Base-by-base conservation (phyloP, 1,140 invertebrate species). In the Steinernema khuongi region DNA sequence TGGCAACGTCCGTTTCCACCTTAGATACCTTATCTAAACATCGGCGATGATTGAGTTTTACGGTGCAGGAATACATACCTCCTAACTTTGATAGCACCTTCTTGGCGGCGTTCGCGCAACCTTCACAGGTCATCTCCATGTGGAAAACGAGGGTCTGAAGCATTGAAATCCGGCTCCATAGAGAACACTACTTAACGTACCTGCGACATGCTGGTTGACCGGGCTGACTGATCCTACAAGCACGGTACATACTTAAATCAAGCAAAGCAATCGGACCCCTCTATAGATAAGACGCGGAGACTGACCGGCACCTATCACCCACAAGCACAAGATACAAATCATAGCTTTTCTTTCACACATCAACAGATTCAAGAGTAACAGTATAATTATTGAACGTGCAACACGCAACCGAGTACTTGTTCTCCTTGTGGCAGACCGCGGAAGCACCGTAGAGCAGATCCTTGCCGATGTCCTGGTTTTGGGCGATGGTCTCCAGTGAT, bases 51-150 rank as follows among this genome's bases (percentile, higher is more conserved):
- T 0, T 1, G 11, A 7, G 22, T 43, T 70, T 4, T n/a, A 31
- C 72, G 67, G 4, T 70, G 29, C 66, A 75, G 1, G 1, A 2
- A 72, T 1, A 2, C 7, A 0, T 36, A 79, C 78, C 78, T 73
- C 73, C 81, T 17, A 81, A 72, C 77, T 86, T 86, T 50, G 70
- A 74, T 1, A 86, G 79, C 0, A 86, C 85, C 70, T 78, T 80
- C 50, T 82, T 81, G 1, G 85, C 86, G 22, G 85, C 84, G 22
- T 77, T 79, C 18, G 83, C 76, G 77, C 86, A 86, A 1, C 85
- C 85, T 19, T 84, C 85, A 77, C 86, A 86, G 1, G 86, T 86
- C 86, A 86, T 86, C 7, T 70, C 85, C 85, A 86, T 85, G 1
- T 80, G 67, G 74, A 86, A 86, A 43, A 79, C 73, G 75, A 82